Base-by-base conservation (phyloP, 2,888 invertebrate genomes). In the Strigamia crassipes region DNA sequence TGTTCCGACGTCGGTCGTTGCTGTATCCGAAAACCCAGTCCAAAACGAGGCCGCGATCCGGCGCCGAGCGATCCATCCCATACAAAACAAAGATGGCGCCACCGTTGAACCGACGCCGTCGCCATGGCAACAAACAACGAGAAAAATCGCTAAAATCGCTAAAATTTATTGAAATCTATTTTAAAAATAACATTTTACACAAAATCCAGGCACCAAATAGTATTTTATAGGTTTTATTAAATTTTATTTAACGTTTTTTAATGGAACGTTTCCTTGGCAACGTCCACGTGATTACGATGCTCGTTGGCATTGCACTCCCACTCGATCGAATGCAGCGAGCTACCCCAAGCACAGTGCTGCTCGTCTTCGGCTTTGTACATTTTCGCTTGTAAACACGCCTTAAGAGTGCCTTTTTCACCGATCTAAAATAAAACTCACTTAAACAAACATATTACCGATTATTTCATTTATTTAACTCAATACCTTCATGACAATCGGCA, bases 271-370 rank as follows among this genome's bases (percentile, higher is more conserved):
- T 90, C 90, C 83, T 89, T 90, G 73, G 89, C 89, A 78, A 90
- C 88, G 83, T 88, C 88, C 78, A 90, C 89, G 84, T 89, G 88
- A 78, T 88, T 87, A 80, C 88, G 87, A 46, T 86, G 87, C 12
- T 86, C 85, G 80, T 86, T 86, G 38, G 86, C 83, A 86, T 87
- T 85, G 84, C 90, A 90, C 83, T 90, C 90, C 82, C 89, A 88
- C 83, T 91, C 90, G 84, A 91, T 89, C 85, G 89, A 89, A 85
- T 90, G 89, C 1, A 90, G 86, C 18, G 88, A 87, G 34, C 88
- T 89, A 23, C 90, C 91, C 89, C 90, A 90, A 81, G 89, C 89
- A 83, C 89, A 89, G 85, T 90, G 90, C 73, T 89, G 89, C 46
- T 88, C 88, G 84, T 90, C 90, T 61, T 88, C 88, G 56, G 87